Evolutionary conservation across 2,888 invertebrate genomes (phyloP), one percentile per base, ranked within the genome.

Genomic region (Dromius quadrimaculatus): DNA sequence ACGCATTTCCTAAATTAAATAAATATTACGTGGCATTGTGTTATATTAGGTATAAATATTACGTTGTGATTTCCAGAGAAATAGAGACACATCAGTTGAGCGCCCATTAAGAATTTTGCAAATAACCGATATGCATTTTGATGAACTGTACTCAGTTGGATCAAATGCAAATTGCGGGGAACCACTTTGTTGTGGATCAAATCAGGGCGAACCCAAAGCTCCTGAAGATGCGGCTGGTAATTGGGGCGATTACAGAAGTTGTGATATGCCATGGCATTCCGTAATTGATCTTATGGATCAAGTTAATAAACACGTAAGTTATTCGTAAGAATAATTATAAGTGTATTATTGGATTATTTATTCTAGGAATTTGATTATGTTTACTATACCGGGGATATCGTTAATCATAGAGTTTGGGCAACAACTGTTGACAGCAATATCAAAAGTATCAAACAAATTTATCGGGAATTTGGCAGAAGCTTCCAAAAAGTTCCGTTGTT

Each of bases 381-480:
- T 6, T 90, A 94, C 76, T 91, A 93, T 79, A 92, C 95, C 11
- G 95, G 95, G 1, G 95, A 96, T 78, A 86, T 92, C 3, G 87
- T 94, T 54, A 91, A 94, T 75, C 95, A 95, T 78, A 89, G 90
- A 73, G 87, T 94, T 19, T 96, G 95, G 95, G 89, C 89, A 76
- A 93, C 94, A 3, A 87, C 90, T 0, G 82, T 85, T 38, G 83
- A 86, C 54, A 82, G 86, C 73, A 93, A 93, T 75, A 81, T 84
- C 1, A 80, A 85, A 0, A 85, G 87, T 73, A 85, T 92, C 62
- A 78, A 78, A 3, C 84, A 85, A 72, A 81, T 87, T 3, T 85
- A 87, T 43, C 77, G 34, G 65, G 70, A 6, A 62, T 73, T 85
- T 9, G 75, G 77, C 9, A 72, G 79, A 41, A 76, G 76, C 5